Conservation (phyloP, 2,797 vertebrate genomes). For the Malacoctenus gilli region DNA sequence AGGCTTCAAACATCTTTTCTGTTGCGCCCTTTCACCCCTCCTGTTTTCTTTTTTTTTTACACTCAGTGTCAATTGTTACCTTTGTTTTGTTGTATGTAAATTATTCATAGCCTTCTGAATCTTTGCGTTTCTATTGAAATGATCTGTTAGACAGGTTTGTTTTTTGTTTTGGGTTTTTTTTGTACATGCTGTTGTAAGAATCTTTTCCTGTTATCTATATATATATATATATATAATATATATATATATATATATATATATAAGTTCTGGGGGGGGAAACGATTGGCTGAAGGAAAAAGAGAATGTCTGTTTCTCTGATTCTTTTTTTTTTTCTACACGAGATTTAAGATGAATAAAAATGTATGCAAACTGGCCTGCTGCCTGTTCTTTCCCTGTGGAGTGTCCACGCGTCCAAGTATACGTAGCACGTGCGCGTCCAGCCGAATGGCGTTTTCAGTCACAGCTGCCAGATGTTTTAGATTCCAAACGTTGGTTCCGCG, state of each 20-base stretch:
- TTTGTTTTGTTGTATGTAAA: constrained; percentile 92
- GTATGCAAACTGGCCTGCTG: constrained; percentile 83
- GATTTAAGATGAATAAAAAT: constrained; percentile 98
- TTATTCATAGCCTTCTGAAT: constrained; percentile 90
- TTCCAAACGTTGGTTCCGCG: too few species aligned
- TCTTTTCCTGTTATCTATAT: constrained; percentile 91
- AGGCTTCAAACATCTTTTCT: constrained; percentile 71
- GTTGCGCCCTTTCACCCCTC: not conserved
- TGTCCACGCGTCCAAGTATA: too few species aligned
- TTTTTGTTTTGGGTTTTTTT: too few species aligned
- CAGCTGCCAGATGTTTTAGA: too few species aligned
- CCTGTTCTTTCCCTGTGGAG: constrained; percentile 7
- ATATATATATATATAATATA: too few species aligned
- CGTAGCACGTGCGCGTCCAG: not conserved
- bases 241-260: too few species aligned
- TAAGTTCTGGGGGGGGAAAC: constrained; percentile 86
- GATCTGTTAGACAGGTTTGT: constrained; percentile 87
- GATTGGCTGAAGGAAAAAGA: constrained; percentile 91
- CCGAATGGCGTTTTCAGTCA: not conserved
- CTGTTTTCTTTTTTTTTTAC: constrained; percentile 36
- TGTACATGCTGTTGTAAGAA: constrained; percentile 95
- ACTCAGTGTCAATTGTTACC: constrained; percentile 88
- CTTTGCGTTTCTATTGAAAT: constrained; percentile 91
- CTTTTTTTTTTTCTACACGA: constrained; percentile 94
- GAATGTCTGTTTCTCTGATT: constrained; percentile 90